Base-by-base conservation (phyloP, 2,888 invertebrate genomes). In the Cepaea hortensis region DNA sequence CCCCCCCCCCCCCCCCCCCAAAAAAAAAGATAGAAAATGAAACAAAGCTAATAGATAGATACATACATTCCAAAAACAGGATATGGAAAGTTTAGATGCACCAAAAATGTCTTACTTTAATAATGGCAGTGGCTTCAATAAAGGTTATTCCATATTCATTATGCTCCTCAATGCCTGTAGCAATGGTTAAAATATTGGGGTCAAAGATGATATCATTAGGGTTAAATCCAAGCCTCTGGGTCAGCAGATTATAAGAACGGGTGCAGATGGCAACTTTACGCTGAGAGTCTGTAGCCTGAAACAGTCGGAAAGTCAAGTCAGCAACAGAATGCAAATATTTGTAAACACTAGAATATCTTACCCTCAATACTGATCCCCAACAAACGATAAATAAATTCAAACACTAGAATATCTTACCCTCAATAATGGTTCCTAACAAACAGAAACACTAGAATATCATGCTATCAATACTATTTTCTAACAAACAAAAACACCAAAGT, bases 101-200 rank as follows among this genome's bases (percentile, higher is more conserved):
- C 11, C 55, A 55, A 55, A 55, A 55, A 11, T 55, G 11, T 18
- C 87, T 81, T 89, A 95, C 95, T 94, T 96, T 96, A 86, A 96
- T 96, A 73, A 92, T 89, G 88, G 93, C 92, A 3, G 94, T 94
- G 13, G 95, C 95, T 88, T 95, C 94, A 86, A 96, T 95, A 91
- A 95, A 96, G 88, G 94, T 92, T 35, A 95, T 93, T 20, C 95
- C 96, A 91, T 96, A 96, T 11, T 91, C 91, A 88, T 95, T 95
- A 91, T 96, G 96, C 90, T 96, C 96, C 81, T 95, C 95, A 93
- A 96, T 96, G 50, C 96, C 96, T 6, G 96, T 96, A n/a, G 95
- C 96, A 87, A 96, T 95, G 3, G 96, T 96, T 70, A 96, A 93
- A 90, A 96, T 96, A 91, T 96, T 96, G 1, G 96, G 95, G 90